phyloP scores from a whole-genome alignment of 2,888 invertebrate genomes.

The Caenorhabditis macrosperma region DNA sequence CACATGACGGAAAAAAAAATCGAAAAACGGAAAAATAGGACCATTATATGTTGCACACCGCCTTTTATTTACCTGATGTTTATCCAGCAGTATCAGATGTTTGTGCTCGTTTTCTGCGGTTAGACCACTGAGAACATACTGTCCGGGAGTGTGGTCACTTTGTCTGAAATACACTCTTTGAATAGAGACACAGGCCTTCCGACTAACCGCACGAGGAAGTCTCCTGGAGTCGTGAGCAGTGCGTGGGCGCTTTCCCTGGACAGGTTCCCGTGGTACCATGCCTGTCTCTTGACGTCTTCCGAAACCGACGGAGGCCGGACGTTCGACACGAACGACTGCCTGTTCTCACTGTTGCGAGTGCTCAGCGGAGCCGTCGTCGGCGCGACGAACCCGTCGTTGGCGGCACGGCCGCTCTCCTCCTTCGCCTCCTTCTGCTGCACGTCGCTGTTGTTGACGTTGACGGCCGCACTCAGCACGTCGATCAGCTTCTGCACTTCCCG shows the following conservation, averaged over 20 bases:
- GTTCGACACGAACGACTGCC: conserved; percentile 10
- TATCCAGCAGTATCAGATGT: conserved; percentile 42
- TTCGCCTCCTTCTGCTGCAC: conserved; percentile 9
- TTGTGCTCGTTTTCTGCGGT: conserved; percentile 34
- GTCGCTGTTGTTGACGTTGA: conserved; percentile 28
- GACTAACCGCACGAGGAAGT: conserved; percentile 49
- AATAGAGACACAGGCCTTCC: neutral
- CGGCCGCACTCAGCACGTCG: conserved; percentile 23
- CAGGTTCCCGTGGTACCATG: conserved; percentile 49
- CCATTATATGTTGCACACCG: too few relatives aligned
- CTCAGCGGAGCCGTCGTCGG: conserved; percentile 1
- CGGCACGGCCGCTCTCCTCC: neutral
- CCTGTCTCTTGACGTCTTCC: conserved; percentile 16
- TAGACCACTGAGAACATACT: conserved; percentile 44
- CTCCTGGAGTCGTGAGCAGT: conserved; percentile 23
- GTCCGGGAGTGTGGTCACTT: conserved; percentile 51
- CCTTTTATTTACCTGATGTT: conserved; percentile 7
- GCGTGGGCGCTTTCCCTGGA: conserved; percentile 39
- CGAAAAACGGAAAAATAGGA: too few relatives aligned
- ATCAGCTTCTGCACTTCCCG: conserved; percentile 40
- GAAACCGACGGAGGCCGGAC: neutral
- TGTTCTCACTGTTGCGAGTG: neutral
- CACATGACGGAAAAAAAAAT: too few relatives aligned
- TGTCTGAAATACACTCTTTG: conserved; percentile 24
- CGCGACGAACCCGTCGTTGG: conserved; percentile 15